These are phyloP conservation scores for Hypercompe scribonia DNA, from an alignment of 2,888 invertebrate species.

Conservation along the genomic window DNA sequence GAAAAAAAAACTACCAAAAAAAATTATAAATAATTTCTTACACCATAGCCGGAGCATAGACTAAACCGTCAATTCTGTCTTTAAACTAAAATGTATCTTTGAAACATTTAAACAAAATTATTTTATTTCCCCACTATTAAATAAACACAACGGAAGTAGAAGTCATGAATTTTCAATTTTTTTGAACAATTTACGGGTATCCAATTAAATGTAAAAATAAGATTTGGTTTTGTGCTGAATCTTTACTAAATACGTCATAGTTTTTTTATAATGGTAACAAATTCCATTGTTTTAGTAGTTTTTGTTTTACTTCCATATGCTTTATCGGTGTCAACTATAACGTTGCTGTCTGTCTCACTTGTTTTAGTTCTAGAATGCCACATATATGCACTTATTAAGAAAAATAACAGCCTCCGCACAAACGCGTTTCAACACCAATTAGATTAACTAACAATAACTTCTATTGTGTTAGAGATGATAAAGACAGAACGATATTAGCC, in stretches of 20 bases:
- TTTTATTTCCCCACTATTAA: neutral
- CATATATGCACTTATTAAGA: neutral
- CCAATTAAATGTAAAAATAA: too few species aligned
- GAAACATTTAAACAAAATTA: neutral
- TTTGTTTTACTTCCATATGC: neutral
- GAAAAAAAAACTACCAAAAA: constrained; percentile 8
- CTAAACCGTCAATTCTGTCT: constrained; percentile 20
- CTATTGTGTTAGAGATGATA: constrained; percentile 2
- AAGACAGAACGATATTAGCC: neutral
- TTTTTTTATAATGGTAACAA: neutral
- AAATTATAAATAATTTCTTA: neutral
- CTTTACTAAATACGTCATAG: neutral
- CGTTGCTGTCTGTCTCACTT: too few species aligned
- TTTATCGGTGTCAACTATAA: neutral
- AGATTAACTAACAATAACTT: constrained; percentile 34
- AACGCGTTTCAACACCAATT: constrained; percentile 54
- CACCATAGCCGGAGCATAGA: constrained; percentile 5
- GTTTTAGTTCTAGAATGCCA: neutral
- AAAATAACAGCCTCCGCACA: constrained; percentile 51
- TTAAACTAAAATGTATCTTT: neutral
- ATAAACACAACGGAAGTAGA: neutral
- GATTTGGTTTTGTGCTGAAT: neutral
- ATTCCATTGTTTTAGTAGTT: neutral
- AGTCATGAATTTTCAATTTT: neutral
- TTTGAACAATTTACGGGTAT: neutral